These are phyloP conservation scores for Mesembrinibis cayennensis DNA, from an alignment of 2,113 vertebrate species.

Conservation along the genomic window DNA sequence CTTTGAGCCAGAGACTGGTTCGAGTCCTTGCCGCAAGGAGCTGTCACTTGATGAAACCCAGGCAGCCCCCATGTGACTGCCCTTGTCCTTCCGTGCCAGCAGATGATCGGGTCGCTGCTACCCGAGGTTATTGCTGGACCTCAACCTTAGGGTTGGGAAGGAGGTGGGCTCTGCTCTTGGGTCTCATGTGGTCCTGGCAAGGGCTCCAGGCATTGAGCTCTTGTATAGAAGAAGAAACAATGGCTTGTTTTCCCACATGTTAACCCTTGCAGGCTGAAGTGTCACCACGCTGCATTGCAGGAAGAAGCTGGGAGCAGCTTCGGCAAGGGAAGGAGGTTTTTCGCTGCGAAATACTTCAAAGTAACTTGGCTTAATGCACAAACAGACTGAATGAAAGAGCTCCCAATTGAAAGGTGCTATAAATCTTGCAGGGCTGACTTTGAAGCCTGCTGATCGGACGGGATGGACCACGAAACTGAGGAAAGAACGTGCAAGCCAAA, in stretches of 20 bases:
- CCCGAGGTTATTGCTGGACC: neutral
- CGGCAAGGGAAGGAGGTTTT: neutral
- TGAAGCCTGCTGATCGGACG: neutral
- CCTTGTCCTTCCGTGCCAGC: neutral
- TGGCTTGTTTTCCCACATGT: neutral
- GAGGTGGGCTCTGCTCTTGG: neutral
- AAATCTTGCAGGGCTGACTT: neutral
- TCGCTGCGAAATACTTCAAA: neutral
- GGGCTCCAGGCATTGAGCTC: neutral
- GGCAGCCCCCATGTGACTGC: fast-evolving
- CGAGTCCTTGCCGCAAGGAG: neutral
- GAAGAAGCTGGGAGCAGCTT: neutral
- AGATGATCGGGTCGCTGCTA: neutral
- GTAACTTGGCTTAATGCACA: neutral
- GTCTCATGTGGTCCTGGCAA: neutral
- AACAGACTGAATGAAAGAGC: neutral
- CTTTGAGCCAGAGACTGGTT: neutral
- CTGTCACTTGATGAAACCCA: neutral
- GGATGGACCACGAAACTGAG: neutral
- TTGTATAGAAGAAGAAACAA: neutral
- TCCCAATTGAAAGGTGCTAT: neutral
- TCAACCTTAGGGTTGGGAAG: neutral
- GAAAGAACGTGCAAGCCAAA: neutral
- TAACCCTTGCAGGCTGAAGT: neutral
- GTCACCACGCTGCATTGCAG: fast-evolving